Evolutionary conservation across 2,888 invertebrate species (phyloP), one percentile per base, ranked within the genome.

Genomic region (Rhagonycha fulva): DNA sequence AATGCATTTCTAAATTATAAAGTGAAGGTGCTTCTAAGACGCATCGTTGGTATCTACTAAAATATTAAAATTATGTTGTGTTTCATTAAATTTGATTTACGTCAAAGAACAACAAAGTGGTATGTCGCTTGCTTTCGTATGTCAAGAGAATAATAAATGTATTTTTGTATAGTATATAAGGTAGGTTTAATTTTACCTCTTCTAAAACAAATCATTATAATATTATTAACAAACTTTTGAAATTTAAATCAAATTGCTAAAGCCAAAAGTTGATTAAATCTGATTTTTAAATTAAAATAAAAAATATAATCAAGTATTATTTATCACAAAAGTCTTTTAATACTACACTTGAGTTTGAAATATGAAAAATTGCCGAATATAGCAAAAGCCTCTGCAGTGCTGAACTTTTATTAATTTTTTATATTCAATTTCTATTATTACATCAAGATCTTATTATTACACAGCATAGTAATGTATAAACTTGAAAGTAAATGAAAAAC

Each of bases 21-120:
- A 47, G n/a, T 47, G 5, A 47, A 47, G 47, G 47, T 47, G 2
- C 47, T 47, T n/a, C n/a, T 47, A 47, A n/a, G 47, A 47, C 47
- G 47, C 47, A 47, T 47, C n/a, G 47, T 47, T 47, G 63, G 63
- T 26, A 12, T 26, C 26, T 24, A 66, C 63, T 66, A 66, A 66
- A 66, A 66, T 66, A 66, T 66, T 66, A 66, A 66, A 19, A n/a
- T 66, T 66, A 26, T 66, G 63, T 26, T 66, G 63, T 66, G 24
- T 23, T 66, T 24, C 63, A 66, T 66, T 66, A 66, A 66, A 66
- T 26, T 66, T 66, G 63, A 66, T 66, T 66, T 66, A 66, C 63
- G 12, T 66, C 63, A 66, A 66, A 66, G 63, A 66, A 66, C 23
- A 26, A 24, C 63, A 66, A 66, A 66, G 14, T 66, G 23, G 63